Evolutionary conservation across 1,140 invertebrate species (phyloP), one percentile per base, ranked within the genome.

Genomic region (Arion vulgaris): DNA sequence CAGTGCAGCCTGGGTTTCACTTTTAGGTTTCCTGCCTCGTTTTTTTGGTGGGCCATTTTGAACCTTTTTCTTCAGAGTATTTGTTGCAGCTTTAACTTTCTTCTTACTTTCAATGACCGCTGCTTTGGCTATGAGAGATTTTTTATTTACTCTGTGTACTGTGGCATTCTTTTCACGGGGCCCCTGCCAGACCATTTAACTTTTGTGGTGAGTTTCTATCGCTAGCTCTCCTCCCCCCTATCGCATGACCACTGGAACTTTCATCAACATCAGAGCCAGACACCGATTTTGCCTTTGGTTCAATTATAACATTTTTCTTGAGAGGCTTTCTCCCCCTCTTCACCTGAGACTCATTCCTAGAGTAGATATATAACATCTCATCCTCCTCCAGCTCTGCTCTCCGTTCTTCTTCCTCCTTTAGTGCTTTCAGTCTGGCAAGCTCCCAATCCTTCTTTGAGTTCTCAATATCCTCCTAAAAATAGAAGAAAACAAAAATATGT

Each of bases 391-490:
- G 93, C 80, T 93, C 92, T 11, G 91, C 90, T 79, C 90, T 80
- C 62, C 90, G 83, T 86, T 93, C 92, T 81, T 94, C 93, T 81
- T 94, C 93, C 85, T 94, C 92, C 85, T 93, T 93, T 72, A 94
- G 80, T 9, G 92, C 91, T 76, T 96, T 95, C 82, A 97, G 92
- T 1, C 97, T 95, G 88, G 96, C 96, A 79, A 96, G 92, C 91
- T 99, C 97, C 98, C 98, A 99, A 89, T 98, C 97, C 86, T 95
- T 95, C 92, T 98, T 98, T 95, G 84, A 88, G 71, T 88, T 87
- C 53, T 89, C 89, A 53, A 92, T 95, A 92, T 98, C 96, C 28
- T 93, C 92, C 93, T 94, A 82, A 49, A 49, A 68, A 62, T 28
- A 26, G 19, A 76, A 76, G n/a, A 76, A 11, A 76, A 45, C 41